Conservation (phyloP, 2,888 invertebrate genomes). For the Herminia tarsipennalis region DNA sequence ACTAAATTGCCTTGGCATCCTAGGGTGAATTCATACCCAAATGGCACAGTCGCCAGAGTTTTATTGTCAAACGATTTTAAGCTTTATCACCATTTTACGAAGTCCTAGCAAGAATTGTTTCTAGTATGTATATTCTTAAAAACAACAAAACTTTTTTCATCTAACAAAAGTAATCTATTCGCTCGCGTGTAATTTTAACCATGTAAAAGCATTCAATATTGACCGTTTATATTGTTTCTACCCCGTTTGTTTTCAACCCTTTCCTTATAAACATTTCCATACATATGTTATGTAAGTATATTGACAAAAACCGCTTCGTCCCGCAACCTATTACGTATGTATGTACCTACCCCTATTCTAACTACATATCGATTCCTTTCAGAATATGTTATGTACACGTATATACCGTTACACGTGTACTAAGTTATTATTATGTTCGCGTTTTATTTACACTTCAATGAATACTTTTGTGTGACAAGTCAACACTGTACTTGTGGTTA, state of each 20-base stretch:
- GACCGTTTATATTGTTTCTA: slow-evolving; percentile 30
- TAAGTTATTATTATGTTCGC: slow-evolving; percentile 18
- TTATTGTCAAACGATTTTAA: no score
- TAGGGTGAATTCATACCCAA: no score
- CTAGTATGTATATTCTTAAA: no score
- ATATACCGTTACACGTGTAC: slow-evolving; percentile 1
- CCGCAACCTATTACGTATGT: slow-evolving; percentile 29
- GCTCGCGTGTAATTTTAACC: slow-evolving; percentile 26
- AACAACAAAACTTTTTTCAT: neutral
- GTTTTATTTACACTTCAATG: slow-evolving; percentile 12
- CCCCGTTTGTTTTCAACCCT: slow-evolving; percentile 26
- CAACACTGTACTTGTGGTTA: no score
- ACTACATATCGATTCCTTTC: slow-evolving; percentile 22
- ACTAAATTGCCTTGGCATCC: no score
- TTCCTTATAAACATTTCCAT: slow-evolving; percentile 33
- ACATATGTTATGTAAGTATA: slow-evolving; percentile 34
- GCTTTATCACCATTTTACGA: no score
- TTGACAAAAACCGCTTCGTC: slow-evolving; percentile 33
- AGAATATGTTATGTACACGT: slow-evolving; percentile 21
- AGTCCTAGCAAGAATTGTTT: no score
- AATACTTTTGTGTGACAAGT: slow-evolving; percentile 9
- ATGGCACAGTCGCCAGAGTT: no score
- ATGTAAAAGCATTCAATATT: slow-evolving; percentile 32
- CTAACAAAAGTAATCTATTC: neutral
- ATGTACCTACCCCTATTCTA: slow-evolving; percentile 25